Conservation (phyloP, 2,888 invertebrate genomes). For the Andrena praecox region DNA sequence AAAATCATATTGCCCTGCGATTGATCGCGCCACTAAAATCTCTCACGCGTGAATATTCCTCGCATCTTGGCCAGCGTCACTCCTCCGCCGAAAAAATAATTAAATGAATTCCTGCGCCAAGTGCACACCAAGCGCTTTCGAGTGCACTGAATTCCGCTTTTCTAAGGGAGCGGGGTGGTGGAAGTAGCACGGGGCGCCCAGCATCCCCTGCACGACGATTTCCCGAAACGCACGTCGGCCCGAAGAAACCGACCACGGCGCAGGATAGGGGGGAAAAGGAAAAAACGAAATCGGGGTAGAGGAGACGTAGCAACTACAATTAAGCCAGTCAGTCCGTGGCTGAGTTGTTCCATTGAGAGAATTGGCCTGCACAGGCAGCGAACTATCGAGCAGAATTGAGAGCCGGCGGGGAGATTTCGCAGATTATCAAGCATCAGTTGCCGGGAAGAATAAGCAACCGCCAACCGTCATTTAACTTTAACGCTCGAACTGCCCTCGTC, state of each 20-base stretch:
- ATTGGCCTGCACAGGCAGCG: constrained; percentile 80
- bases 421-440: constrained; percentile 85
- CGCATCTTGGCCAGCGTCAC: not conserved
- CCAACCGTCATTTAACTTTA: constrained; percentile 85
- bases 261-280: constrained; percentile 43
- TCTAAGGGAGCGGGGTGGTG: too few species aligned
- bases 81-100: not conserved
- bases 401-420: constrained; percentile 80
- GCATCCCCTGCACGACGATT: constrained; percentile 62
- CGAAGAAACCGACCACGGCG: constrained; percentile 49
- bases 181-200: too few species aligned
- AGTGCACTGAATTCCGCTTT: too few species aligned
- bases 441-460: constrained; percentile 85
- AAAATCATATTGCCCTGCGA: constrained; percentile 13
- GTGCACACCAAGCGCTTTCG: too few species aligned
- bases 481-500: constrained; percentile 78
- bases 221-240: constrained; percentile 46
- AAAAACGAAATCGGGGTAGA: constrained; percentile 62
- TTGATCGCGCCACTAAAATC: constrained; percentile 25
- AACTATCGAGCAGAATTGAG: constrained; percentile 83
- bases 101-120: too few species aligned
- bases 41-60: not conserved
- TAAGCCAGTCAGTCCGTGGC: constrained; percentile 82
- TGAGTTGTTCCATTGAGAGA: constrained; percentile 84
- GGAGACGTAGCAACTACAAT: constrained; percentile 82